phyloP scores from a whole-genome alignment of 2,888 invertebrate species.

The Marronus borbonicus region DNA sequence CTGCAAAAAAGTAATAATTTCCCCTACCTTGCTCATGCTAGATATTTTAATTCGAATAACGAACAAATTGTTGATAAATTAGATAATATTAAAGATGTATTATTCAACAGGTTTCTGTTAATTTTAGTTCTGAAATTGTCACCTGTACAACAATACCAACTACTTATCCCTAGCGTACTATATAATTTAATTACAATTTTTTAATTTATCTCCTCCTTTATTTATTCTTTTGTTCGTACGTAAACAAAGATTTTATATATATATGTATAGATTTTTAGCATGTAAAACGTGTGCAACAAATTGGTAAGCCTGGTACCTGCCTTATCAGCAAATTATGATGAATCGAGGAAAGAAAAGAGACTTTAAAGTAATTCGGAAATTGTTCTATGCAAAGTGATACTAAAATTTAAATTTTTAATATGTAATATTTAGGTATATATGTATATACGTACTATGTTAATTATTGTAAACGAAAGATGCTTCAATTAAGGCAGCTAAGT shows the following conservation, averaged over 20 bases:
- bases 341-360: background rate
- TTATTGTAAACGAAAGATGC: background rate
- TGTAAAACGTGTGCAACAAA: background rate
- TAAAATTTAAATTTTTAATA: constrained; percentile 31
- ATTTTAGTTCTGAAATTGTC: no score
- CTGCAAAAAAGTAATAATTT: no score
- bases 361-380: constrained; percentile 8
- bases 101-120: no score
- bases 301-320: constrained; percentile 29
- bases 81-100: no score
- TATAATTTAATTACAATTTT: background rate
- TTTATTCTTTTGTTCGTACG: background rate
- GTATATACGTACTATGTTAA: constrained; percentile 2
- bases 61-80: no score
- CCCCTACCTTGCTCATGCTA: no score
- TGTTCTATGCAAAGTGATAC: constrained; percentile 26
- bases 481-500: constrained; percentile 9
- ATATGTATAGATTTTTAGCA: background rate
- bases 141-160: no score
- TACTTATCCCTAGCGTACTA: no score
- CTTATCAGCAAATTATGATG: constrained; percentile 20
- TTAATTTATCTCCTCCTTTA: background rate
- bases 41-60: no score
- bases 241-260: background rate
- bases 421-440: constrained; percentile 6